Evolutionary conservation across 2,797 vertebrate species (phyloP).

Genomic region (Iguana delicatissima): DNA sequence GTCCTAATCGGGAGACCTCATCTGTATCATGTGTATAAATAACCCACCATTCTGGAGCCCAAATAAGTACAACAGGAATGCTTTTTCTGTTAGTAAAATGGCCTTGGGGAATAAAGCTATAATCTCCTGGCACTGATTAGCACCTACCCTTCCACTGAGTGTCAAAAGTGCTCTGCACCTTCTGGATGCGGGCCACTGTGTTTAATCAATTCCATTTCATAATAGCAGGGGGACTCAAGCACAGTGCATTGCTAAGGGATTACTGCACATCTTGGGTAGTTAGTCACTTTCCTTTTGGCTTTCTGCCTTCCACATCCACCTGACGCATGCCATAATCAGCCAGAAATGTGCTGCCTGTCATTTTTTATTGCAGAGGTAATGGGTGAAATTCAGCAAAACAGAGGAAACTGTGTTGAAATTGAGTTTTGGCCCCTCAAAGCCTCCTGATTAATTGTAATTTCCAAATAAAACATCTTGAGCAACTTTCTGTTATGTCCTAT

Average conservation of each 20-base stretch:
- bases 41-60: slow-evolving; percentile 46
- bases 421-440: slow-evolving; percentile 59
- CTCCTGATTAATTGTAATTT: slow-evolving; percentile 70
- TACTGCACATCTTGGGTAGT: slow-evolving; percentile 63
- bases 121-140: slow-evolving; percentile 59
- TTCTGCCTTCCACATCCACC: slow-evolving; percentile 64
- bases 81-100: slow-evolving; percentile 46
- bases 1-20: not conserved
- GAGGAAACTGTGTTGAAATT: slow-evolving; percentile 71
- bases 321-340: slow-evolving; percentile 72
- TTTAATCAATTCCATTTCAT: slow-evolving; percentile 67
- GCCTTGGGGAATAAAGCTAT: slow-evolving; percentile 51
- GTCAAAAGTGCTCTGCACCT: slow-evolving; percentile 45
- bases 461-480: slow-evolving; percentile 64
- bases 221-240: slow-evolving; percentile 63
- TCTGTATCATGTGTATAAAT: slow-evolving; percentile 50
- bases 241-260: slow-evolving; percentile 66
- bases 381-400: slow-evolving; percentile 63
- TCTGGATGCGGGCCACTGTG: slow-evolving; percentile 58
- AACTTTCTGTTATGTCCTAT: slow-evolving; percentile 61
- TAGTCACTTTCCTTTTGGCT: slow-evolving; percentile 70
- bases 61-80: slow-evolving; percentile 45
- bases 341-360: slow-evolving; percentile 75
- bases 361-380: slow-evolving; percentile 71
- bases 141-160: slow-evolving; percentile 41